A percentile compares a stretch with the other conserved stretches of the same genome.
phyloP scores from a whole-genome alignment of 2,797 vertebrate species.

The Sebastes melanostomus region DNA sequence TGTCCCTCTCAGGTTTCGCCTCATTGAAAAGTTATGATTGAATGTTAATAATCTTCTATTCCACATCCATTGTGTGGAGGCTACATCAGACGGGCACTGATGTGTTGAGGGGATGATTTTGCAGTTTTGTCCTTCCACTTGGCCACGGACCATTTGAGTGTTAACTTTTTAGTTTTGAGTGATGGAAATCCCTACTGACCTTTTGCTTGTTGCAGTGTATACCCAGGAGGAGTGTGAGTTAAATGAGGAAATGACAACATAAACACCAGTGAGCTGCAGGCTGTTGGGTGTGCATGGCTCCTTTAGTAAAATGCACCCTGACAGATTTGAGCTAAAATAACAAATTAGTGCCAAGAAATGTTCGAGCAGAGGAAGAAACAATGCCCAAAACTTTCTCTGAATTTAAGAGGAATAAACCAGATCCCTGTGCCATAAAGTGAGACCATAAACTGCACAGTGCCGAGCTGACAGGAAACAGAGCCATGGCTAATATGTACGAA shows the following conservation, averaged over 20 bases:
- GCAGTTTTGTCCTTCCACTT: constrained; percentile 83
- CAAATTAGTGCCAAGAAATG: constrained; percentile 15
- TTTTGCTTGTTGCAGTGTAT: constrained; percentile 78
- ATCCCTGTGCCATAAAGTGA: constrained; percentile 16
- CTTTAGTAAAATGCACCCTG: constrained; percentile 35
- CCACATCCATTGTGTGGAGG: constrained; percentile 79
- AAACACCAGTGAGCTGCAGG: constrained; percentile 61
- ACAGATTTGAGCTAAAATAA: constrained; percentile 45
- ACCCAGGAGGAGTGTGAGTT: constrained; percentile 74
- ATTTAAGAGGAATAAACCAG: constrained; percentile 13
- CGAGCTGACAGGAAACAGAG: constrained; percentile 36
- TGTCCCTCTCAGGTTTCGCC: constrained; percentile 83
- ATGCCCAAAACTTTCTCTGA: constrained; percentile 2
- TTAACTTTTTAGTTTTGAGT: constrained; percentile 82
- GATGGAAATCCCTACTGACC: constrained; percentile 83
- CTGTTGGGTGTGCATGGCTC: constrained; percentile 50
- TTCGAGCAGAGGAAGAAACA: constrained; percentile 1
- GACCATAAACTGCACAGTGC: constrained; percentile 13
- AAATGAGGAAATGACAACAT: constrained; percentile 75
- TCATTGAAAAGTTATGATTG: constrained; percentile 86
- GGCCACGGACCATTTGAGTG: constrained; percentile 83
- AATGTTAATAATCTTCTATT: constrained; percentile 86
- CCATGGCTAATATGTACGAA: constrained; percentile 62
- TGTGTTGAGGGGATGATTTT: constrained; percentile 85
- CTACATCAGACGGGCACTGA: constrained; percentile 81